Conservation (phyloP, 2,888 invertebrate species). For the Thyatira batis region DNA sequence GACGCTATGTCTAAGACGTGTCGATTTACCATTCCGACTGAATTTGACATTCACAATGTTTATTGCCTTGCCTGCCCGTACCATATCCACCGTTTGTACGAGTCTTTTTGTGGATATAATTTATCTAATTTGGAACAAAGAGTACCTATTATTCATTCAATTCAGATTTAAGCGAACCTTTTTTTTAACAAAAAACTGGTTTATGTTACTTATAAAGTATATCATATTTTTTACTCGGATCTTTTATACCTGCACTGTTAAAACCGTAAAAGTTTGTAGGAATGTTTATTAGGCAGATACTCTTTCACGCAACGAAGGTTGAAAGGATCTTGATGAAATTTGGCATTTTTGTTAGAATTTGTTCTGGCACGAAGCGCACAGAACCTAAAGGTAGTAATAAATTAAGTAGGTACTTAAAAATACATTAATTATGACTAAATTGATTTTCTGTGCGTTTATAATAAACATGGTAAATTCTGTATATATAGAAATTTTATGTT, state of each 20-base stretch:
- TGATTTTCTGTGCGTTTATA: too few relatives aligned
- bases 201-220: not conserved
- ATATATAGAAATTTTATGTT: not conserved
- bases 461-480: not conserved
- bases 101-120: slow-evolving; percentile 70
- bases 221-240: not conserved
- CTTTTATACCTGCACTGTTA: not conserved
- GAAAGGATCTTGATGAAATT: too few relatives aligned
- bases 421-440: too few relatives aligned
- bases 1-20: slow-evolving; percentile 48
- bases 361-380: too few relatives aligned
- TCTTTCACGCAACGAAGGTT: too few relatives aligned
- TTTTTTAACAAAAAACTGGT: not conserved
- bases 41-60: slow-evolving; percentile 72
- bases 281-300: too few relatives aligned
- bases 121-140: slow-evolving; percentile 76
- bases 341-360: too few relatives aligned
- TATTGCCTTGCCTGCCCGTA: slow-evolving; percentile 66
- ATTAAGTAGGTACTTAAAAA: too few relatives aligned
- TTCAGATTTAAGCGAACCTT: slow-evolving; percentile 20
- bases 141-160: slow-evolving; percentile 51
- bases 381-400: too few relatives aligned
- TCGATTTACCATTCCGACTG: slow-evolving; percentile 68
- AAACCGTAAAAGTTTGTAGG: not conserved
- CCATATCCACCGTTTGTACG: slow-evolving; percentile 58